Evolutionary conservation across 2,888 invertebrate species (phyloP), one percentile per base, ranked within the genome.

Genomic region (Drosophila aldrichi): DNA sequence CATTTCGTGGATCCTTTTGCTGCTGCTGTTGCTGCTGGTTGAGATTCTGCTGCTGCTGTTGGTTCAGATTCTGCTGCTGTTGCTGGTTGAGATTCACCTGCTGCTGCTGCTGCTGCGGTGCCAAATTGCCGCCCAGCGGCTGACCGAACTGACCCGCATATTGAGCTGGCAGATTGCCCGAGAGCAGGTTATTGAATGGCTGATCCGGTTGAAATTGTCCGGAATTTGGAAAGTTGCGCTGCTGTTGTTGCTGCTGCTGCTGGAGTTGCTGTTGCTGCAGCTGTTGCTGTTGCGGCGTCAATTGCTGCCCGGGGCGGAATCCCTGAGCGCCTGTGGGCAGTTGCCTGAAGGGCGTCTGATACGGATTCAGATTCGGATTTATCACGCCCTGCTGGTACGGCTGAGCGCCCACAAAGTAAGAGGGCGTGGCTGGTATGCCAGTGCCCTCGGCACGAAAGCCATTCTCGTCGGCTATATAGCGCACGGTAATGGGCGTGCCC

Each of bases 381-480:
- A 86, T 52, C 4, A 79, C 71, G n/a, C 79, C 81, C 69, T 91
- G 90, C 36, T 91, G 91, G 43, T 90, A 91, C 0, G 91, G 88
- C 69, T 92, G 92, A 16, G 79, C 73, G 14, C 82, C 83, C 2
- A 77, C 78, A 56, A 89, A 89, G 51, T 91, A 93, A 32, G 91
- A 92, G 16, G 93, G 93, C 8, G 92, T 91, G 18, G 92, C 90
- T 3, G 93, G 93, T 46, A 93, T 90, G 57, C 92, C 92, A 0
- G 92, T 92, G 40, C 93, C 93, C 59, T 93, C 93, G 8, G 93
- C 93, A 0, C 93, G 91, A 65, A 93, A 93, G 6, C 93, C 97
- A 90, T 96, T 96, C 93, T 96, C 96, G 91, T 96, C 96, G 22
- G 96, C 96, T 20, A 96, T 94, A 82, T 96, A 96, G 41, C 94